A percentile compares a stretch with the other conserved stretches of the same genome.
Evolutionary conservation across 2,113 vertebrate genomes (phyloP).

Genomic region (Brachypodius melanocephalos): DNA sequence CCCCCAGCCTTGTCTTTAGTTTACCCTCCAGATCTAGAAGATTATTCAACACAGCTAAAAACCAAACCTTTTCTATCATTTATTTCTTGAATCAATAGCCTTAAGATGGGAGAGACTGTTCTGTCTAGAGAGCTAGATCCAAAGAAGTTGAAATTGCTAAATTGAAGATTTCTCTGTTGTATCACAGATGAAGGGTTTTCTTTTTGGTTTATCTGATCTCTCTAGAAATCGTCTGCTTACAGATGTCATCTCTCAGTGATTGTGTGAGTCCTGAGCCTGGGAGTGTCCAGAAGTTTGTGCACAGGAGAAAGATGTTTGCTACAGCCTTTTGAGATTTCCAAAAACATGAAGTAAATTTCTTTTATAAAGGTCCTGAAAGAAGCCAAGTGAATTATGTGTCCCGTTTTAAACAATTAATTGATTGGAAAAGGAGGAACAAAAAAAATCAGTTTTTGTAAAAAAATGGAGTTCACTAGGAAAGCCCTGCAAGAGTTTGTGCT

Average conservation of each 20-base stretch:
- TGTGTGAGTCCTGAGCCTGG: neutral
- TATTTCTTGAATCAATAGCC: neutral
- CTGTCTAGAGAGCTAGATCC: neutral
- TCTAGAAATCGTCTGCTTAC: neutral
- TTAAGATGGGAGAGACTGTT: neutral
- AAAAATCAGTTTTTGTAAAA: neutral
- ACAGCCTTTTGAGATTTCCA: neutral
- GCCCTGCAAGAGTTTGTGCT: neutral
- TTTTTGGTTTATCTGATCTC: neutral
- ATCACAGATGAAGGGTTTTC: neutral
- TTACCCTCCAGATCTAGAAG: neutral
- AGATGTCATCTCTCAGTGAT: neutral
- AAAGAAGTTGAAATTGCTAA: neutral
- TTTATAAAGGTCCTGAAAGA: neutral
- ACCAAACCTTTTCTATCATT: neutral
- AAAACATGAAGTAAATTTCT: neutral
- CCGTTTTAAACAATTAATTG: neutral
- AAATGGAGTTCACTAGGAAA: neutral
- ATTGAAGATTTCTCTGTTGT: fast-evolving
- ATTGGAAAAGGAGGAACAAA: neutral
- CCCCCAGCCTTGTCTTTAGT: neutral
- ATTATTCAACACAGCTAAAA: neutral
- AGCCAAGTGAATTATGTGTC: neutral
- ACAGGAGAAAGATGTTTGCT: neutral
- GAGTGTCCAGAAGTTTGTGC: neutral